Evolutionary conservation across 2,888 invertebrate species (phyloP), one percentile per base, ranked within the genome.

Genomic region (Catocala sponsa): DNA sequence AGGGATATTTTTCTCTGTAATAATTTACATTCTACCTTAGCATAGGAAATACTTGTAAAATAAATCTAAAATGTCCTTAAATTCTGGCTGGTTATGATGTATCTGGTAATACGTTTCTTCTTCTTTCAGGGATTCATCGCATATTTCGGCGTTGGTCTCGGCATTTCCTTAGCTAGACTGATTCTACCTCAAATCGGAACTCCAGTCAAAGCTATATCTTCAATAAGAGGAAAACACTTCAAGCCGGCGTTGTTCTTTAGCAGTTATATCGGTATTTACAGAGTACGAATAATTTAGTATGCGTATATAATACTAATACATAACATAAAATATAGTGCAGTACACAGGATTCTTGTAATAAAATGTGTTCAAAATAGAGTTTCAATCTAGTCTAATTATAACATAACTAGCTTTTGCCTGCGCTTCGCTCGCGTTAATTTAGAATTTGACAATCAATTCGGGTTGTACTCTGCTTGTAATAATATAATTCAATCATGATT

Each of bases 201-300:
- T 1, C 95, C 95, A 0, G 12, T 90, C 0, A 88, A 78, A 63
- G 94, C 93, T 0, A 59, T 95, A 5, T 83, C 89, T 0, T 85
- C 85, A 0, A 83, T 94, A 48, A 81, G 88, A 63, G 68, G 81
- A n/a, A 86, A 84, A 49, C 91, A 95, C 66, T 89, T 94, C 66
- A 90, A 85, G 53, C 80, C 94, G 76, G 94, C 89, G 15, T 65
- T 94, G 57, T 95, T 94, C 84, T 92, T 94, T 81, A 90, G 92
- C 80, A 91, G 91, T 80, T 94, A 95, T 86, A 93, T 94, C 70
- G 94, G 94, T 91, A 94, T 95, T 88, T 95, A 95, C 86, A 92
- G 94, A 92, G 95, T 95, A 92, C 89, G 91, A 88, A 68, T 80
- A 73, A 76, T 84, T 82, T 81, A 78, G 74, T 68, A 50, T 74